Conservation (phyloP, 37 sponge, comb jelly and placozoan genomes). For the Geodia barretti region DNA sequence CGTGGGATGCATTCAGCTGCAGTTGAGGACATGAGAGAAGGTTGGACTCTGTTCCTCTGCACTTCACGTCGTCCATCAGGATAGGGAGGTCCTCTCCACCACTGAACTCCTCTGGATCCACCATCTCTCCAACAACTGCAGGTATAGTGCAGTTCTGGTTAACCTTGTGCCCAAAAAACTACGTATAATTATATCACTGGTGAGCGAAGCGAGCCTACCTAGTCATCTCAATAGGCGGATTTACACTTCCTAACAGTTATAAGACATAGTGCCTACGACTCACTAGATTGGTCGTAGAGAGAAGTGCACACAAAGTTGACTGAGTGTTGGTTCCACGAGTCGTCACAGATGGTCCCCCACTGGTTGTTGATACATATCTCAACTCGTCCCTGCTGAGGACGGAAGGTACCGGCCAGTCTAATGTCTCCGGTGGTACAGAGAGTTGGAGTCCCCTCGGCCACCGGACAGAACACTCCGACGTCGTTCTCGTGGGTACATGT, state of each 20-base stretch:
- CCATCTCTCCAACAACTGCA: not conserved
- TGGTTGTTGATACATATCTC: slow-evolving; percentile 34
- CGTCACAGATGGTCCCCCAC: slow-evolving; percentile 52
- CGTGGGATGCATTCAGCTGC: slow-evolving; percentile 7
- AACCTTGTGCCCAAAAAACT: not conserved
- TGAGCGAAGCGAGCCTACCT: no score
- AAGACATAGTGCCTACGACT: not conserved
- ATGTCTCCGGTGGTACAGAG: slow-evolving; percentile 5
- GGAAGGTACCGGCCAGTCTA: slow-evolving; percentile 3
- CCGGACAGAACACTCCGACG: slow-evolving; percentile 21
- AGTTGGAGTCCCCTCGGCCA: not conserved
- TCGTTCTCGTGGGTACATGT: not conserved
- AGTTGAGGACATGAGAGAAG: slow-evolving; percentile 45
- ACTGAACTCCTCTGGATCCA: not conserved
- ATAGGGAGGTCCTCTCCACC: slow-evolving; percentile 19
- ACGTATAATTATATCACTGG: not conserved
- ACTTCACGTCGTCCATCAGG: slow-evolving; percentile 47
- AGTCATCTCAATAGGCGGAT: no score
- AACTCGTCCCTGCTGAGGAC: slow-evolving; percentile 4
- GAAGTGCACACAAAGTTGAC: slow-evolving; percentile 13
- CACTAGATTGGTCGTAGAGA: not conserved
- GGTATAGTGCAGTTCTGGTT: not conserved
- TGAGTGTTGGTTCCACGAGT: slow-evolving; percentile 24
- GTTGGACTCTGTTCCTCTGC: slow-evolving; percentile 56
- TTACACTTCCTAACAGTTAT: no score